Percentiles rank a stretch among this genome's conserved stretches.
Conservation (phyloP, 2,888 invertebrate genomes). For the Nephrotoma guestfalica region DNA sequence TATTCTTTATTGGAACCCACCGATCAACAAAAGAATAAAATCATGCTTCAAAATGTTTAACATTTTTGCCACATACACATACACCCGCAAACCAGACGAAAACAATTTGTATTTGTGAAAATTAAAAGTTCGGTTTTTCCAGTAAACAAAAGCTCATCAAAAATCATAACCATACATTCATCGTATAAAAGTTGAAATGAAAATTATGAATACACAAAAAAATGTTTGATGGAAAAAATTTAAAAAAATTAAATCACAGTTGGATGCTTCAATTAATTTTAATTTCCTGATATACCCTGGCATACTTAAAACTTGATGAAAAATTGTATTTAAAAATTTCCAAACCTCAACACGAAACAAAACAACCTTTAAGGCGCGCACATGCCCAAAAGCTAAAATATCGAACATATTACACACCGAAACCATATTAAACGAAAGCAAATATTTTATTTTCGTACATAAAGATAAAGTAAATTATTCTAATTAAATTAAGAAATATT, state of each 20-base stretch:
- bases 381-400: not conserved
- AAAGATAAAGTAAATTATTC: not conserved
- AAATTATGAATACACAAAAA: not conserved
- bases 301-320: not conserved
- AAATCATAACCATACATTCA: not conserved
- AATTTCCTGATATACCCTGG: not conserved
- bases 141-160: not conserved
- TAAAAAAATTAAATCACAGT: not conserved
- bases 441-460: not conserved
- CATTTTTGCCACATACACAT: not conserved
- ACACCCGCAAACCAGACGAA: not conserved
- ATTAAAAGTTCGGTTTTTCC: not conserved
- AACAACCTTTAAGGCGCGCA: not conserved
- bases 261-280: not conserved
- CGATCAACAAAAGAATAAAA: not conserved
- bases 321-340: not conserved
- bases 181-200: not conserved
- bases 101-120: not conserved
- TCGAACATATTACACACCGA: not conserved
- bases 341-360: not conserved
- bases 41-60: not conserved
- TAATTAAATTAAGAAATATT: not conserved
- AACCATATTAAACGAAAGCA: not conserved
- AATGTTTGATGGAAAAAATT: not conserved
- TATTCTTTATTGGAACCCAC: not conserved